Evolutionary conservation across 2,113 vertebrate genomes (phyloP).

Genomic region (Pandion haliaetus): DNA sequence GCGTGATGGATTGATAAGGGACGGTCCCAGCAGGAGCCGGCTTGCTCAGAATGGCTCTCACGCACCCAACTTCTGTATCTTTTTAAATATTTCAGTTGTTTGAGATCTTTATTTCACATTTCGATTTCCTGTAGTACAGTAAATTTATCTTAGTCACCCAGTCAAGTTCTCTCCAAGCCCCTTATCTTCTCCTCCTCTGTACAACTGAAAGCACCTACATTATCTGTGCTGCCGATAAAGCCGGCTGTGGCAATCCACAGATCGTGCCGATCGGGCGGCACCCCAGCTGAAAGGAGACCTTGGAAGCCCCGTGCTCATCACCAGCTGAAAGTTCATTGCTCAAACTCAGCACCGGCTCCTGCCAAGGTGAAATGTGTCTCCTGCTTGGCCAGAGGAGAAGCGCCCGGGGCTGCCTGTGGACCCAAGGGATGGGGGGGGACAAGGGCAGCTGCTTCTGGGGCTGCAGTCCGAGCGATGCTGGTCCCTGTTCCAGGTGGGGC

Average conservation of each 20-base stretch:
- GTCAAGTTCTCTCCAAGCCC: constrained; percentile 50
- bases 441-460: background rate
- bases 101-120: constrained; percentile 77
- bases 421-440: fast-evolving
- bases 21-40: background rate
- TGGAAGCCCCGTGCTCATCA: background rate
- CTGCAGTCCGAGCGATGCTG: background rate
- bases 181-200: constrained; percentile 71
- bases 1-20: constrained; percentile 65
- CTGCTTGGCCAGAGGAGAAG: background rate
- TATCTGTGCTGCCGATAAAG: constrained; percentile 56
- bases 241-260: background rate
- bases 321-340: background rate
- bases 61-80: constrained; percentile 42
- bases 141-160: constrained; percentile 77
- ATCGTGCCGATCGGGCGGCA: background rate
- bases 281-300: background rate
- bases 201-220: constrained; percentile 49
- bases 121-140: constrained; percentile 75
- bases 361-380: background rate
- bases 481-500: fast-evolving
- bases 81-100: constrained; percentile 77
- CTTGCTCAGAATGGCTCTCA: background rate
- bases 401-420: fast-evolving
- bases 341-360: background rate